Percentiles rank a stretch among this genome's conserved stretches.
Conservation (phyloP, 2,888 invertebrate species). For the Brachypterus glaber region DNA sequence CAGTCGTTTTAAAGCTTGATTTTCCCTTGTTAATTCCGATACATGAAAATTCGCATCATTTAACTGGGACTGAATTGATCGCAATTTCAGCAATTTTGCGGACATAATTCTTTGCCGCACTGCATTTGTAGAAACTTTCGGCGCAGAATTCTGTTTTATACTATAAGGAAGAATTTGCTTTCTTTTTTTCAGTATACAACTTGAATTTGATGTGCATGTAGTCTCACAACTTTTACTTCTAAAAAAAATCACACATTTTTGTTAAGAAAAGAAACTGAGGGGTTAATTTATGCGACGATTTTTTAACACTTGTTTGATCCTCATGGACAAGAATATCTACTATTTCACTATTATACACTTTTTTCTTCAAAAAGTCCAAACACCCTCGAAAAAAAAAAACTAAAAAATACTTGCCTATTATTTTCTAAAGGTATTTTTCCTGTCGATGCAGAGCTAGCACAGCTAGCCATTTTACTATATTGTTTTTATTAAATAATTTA, state of each 20-base stretch:
- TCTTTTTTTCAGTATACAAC: conserved; percentile 36
- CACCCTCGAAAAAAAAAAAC: no score
- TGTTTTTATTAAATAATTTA: conserved; percentile 10
- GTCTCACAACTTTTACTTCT: conserved; percentile 38
- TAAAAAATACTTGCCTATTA: conserved; percentile 19
- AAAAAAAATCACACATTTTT: conserved; percentile 14
- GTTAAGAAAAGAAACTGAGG: no score
- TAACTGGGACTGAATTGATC: conserved; percentile 70
- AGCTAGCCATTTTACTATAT: conserved; percentile 25
- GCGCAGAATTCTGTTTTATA: conserved; percentile 20
- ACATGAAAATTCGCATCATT: conserved; percentile 71
- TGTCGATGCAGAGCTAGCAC: conserved; percentile 24
- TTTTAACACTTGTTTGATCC: no score
- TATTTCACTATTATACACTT: conserved; percentile 1
- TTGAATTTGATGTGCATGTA: conserved; percentile 38
- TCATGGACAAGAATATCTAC: no score
- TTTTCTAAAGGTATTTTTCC: conserved; percentile 25
- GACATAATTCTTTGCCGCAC: conserved; percentile 59
- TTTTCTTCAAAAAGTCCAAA: conserved; percentile 2
- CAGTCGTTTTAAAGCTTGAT: conserved; percentile 61
- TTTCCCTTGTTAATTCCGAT: conserved; percentile 64
- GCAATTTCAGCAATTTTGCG: conserved; percentile 64
- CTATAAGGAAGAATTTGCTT: conserved; percentile 34
- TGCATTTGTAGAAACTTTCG: conserved; percentile 24
- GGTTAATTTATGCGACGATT: no score